Evolutionary conservation across 2,888 invertebrate genomes (phyloP), one percentile per base, ranked within the genome.

Genomic region (Platycheirus albimanus): DNA sequence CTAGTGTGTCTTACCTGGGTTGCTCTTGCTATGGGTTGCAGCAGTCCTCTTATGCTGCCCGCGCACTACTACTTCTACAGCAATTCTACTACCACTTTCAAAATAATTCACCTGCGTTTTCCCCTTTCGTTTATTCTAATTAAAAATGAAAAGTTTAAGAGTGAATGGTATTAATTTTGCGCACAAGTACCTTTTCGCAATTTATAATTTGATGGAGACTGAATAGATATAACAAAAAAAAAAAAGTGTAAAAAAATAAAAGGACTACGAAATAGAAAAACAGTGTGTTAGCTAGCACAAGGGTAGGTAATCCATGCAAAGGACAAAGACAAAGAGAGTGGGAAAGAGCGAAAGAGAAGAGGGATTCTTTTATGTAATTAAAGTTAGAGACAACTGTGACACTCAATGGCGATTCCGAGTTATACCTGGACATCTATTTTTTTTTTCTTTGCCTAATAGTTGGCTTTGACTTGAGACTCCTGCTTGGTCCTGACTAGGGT

Each of bases 371-470:
- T 78, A 78, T 78, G 64, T 83, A 78, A 83, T 78, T 78, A 83
- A 69, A 83, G 63, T 69, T 58, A 51, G 63, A 78, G 56, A 77
- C 54, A 77, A 78, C 83, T 78, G 72, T 69, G 69, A 70, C 72
- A 69, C 36, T 83, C 49, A 69, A 45, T n/a, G 51, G 41, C 38
- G n/a, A n/a, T n/a, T n/a, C n/a, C n/a, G 49, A 72, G 38, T 78
- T 56, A 51, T 83, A 83, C 77, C 78, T 78, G 83, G 72, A 69
- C 83, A 77, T 72, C 69, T 69, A 64, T 61, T 72, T 83, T 69
- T 83, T 83, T 83, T 61, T 72, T 83, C 69, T 83, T 83, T 83
- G 64, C 83, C 78, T 78, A 83, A 78, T 83, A 67, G 52, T 64
- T 45, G 64, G 49, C 41, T 54, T 49, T 28, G 17, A 47, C 76